Base-by-base conservation (phyloP, 2,888 invertebrate genomes). In the Drosophila paramelanica region DNA sequence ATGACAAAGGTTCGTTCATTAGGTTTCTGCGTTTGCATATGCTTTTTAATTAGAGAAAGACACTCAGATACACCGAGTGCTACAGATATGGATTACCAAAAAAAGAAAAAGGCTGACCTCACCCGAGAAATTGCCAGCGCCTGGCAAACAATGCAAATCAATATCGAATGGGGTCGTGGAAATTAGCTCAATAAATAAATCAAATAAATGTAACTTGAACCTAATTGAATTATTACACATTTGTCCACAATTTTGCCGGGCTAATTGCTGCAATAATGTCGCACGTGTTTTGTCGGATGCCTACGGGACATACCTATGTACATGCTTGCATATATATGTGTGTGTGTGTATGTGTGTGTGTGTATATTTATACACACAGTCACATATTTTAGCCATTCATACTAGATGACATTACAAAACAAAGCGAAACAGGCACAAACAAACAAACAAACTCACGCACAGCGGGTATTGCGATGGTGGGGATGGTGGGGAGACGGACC, bases 211-310 rank as follows among this genome's bases (percentile, higher is more conserved):
- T 87, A 76, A 84, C 72, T 81, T 72, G 79, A 81, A 84, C 78
- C 84, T 84, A 84, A 84, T 84, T 89, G 88, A 84, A 87, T 89
- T 87, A 84, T 89, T 89, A 74, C 70, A 78, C 89, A 87, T 84
- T 84, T 84, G 85, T 84, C 71, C 70, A 71, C 73, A 84, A 84
- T 84, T 88, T 86, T 57, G 61, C 72, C 50, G 49, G 60, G 89
- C 83, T 84, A 84, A 84, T 84, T 84, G 84, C 88, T 58, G 81
- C 89, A 84, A 85, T 85, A 89, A 89, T 87, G 85, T 78, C 69
- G 85, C 84, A 89, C 84, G 89, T 83, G 83, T 60, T 68, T 58
- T 58, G 39, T 43, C 33, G 67, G 45, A 65, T 70, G 74, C 78
- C 67, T 56, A 41, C 17, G 50, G 72, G 53, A 57, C 41, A 67